Evolutionary conservation across 2,888 invertebrate species (phyloP).

Genomic region (Rhogogaster chlorosoma): DNA sequence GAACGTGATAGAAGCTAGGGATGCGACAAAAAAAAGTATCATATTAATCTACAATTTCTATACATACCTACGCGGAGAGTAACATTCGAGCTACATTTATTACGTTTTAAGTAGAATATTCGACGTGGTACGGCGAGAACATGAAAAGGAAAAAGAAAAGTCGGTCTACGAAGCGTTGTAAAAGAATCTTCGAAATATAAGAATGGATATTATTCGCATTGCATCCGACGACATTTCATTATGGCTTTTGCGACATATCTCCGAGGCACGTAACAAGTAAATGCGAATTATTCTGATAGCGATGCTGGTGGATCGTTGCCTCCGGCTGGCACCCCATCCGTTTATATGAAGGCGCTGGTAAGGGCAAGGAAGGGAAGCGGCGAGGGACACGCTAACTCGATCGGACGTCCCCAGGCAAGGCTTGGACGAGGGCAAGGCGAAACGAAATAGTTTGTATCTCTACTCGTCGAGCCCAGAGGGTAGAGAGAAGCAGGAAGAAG

Average conservation of each 20-base stretch:
- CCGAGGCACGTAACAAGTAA: conserved; percentile 60
- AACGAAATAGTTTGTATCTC: conserved; percentile 71
- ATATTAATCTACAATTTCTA: conserved; percentile 39
- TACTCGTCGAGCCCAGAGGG: conserved; percentile 47
- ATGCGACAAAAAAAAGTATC: not conserved
- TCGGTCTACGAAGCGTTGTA: conserved; percentile 55
- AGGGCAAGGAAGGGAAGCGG: conserved; percentile 58
- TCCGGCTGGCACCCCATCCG: conserved; percentile 51
- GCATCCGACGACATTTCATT: conserved; percentile 67
- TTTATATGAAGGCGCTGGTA: conserved; percentile 38
- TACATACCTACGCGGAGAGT: not conserved
- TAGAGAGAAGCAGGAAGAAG: conserved; percentile 47
- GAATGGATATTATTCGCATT: conserved; percentile 61
- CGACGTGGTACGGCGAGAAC: not conserved
- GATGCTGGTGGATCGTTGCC: conserved; percentile 28
- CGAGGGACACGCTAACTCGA: conserved; percentile 68
- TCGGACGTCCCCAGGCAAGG: conserved; percentile 69
- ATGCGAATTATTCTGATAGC: conserved; percentile 67
- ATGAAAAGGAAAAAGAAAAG: not conserved
- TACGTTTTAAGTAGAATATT: conserved; percentile 47
- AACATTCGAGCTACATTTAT: conserved; percentile 45
- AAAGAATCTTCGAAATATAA: conserved; percentile 62
- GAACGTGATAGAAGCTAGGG: not conserved
- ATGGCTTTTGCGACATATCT: conserved; percentile 52
- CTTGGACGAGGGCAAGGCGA: conserved; percentile 58